Evolutionary conservation across 1,140 invertebrate genomes (phyloP).

Genomic region (Penaeus indicus): DNA sequence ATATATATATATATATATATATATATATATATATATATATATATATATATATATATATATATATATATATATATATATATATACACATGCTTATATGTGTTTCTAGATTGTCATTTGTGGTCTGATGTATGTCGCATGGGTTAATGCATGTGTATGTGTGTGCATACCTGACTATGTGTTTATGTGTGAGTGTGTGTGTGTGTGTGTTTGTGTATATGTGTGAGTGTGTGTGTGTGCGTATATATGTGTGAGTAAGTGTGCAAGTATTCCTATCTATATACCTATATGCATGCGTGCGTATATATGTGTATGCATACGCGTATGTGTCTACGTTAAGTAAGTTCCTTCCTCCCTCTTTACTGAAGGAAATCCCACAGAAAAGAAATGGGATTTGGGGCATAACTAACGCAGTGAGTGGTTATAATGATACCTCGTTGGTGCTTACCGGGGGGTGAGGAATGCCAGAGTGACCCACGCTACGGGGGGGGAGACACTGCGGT

Average conservation of each 20-base stretch:
- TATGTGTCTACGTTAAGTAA: neutral
- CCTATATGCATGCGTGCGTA: neutral
- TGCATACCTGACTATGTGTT: neutral
- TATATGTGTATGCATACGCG: neutral
- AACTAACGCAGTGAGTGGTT: no score
- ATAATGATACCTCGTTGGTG: no score
- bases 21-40: no score
- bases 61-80: neutral
- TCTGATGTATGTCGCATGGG: neutral
- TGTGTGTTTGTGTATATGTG: neutral
- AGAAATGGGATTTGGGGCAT: no score
- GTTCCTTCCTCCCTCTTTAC: no score
- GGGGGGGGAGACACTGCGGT: no score
- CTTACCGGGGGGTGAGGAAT: no score
- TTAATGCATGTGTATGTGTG: neutral
- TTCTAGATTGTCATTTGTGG: neutral
- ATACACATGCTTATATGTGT: neutral
- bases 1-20: no score
- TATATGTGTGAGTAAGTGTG: neutral
- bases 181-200: constrained; percentile 4
- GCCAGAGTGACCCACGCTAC: no score
- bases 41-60: no score
- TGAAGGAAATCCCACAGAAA: no score
- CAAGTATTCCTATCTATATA: neutral
- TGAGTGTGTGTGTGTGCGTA: neutral